Percentiles rank a stretch among this genome's conserved stretches.
Conservation (phyloP, 2,888 invertebrate species). For the Andrena fulva region DNA sequence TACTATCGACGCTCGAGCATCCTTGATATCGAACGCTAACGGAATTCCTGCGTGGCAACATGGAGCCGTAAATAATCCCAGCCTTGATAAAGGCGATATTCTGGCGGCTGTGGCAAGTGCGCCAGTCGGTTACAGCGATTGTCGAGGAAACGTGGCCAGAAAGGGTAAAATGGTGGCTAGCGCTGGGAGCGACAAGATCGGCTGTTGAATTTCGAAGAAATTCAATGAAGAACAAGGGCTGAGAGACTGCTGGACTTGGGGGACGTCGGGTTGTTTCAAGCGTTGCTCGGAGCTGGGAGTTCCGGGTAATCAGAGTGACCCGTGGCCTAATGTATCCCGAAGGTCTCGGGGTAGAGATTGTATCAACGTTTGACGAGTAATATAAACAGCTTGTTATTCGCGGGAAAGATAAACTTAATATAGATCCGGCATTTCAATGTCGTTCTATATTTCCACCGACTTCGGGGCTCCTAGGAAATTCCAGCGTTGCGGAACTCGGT, state of each 20-base stretch:
- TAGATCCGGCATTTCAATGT: not conserved
- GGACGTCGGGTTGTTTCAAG: not conserved
- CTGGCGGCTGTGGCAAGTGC: slow-evolving; percentile 2
- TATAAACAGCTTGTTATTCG: slow-evolving; percentile 36
- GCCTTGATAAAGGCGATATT: slow-evolving; percentile 42
- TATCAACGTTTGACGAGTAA: slow-evolving; percentile 16
- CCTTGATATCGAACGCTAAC: slow-evolving; percentile 35
- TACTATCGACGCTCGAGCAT: slow-evolving; percentile 31
- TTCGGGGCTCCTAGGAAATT: not conserved
- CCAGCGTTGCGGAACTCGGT: too few relatives aligned
- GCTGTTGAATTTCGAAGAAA: not conserved
- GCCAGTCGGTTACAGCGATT: slow-evolving; percentile 15
- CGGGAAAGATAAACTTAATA: slow-evolving; percentile 12
- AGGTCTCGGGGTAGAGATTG: slow-evolving; percentile 7
- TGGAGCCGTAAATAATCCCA: slow-evolving; percentile 39
- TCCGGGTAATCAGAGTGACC: not conserved
- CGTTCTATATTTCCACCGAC: not conserved
- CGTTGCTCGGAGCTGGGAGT: not conserved
- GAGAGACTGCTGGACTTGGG: not conserved
- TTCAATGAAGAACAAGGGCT: not conserved
- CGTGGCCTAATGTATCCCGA: slow-evolving; percentile 6
- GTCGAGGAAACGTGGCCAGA: slow-evolving; percentile 9
- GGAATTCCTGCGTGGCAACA: slow-evolving; percentile 35
- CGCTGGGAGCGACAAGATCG: not conserved
- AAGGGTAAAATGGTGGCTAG: not conserved